Conservation (phyloP, 2,797 vertebrate species). For the Sebastes steindachneri region DNA sequence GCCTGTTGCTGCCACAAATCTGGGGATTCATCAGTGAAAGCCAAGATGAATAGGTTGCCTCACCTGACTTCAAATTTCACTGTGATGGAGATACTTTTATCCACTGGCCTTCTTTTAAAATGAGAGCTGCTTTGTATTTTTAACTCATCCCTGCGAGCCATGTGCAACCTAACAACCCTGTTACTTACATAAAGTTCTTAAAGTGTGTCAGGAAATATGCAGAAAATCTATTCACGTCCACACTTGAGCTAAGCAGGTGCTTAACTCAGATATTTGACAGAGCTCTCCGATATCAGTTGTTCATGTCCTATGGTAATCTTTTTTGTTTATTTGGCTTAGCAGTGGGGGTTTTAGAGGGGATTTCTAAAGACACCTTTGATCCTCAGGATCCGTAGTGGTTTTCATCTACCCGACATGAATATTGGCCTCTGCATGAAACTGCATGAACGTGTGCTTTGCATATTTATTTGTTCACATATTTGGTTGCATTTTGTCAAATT, state of each 20-base stretch:
- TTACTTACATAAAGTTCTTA: background rate
- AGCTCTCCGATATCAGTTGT: background rate
- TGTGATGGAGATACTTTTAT: slow-evolving; percentile 50
- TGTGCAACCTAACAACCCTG: background rate
- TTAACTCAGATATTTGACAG: background rate
- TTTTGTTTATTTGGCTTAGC: background rate
- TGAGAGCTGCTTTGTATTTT: slow-evolving; percentile 42
- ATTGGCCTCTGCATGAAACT: background rate
- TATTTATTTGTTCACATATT: background rate
- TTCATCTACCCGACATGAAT: background rate
- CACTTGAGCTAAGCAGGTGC: background rate
- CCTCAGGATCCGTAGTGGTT: background rate
- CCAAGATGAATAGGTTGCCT: slow-evolving; percentile 63
- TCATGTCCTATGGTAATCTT: background rate
- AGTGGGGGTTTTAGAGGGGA: background rate
- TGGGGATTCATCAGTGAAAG: slow-evolving; percentile 64
- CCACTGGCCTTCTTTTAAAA: slow-evolving; percentile 19
- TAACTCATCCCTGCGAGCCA: slow-evolving; percentile 14
- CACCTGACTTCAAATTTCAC: slow-evolving; percentile 60
- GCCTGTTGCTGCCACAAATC: slow-evolving; percentile 68
- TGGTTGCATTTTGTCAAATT: background rate
- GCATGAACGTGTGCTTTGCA: background rate
- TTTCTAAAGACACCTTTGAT: background rate
- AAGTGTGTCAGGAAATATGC: slow-evolving; percentile 18
- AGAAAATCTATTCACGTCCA: background rate